These are phyloP conservation scores for Microctenopoma lineatum DNA, from an alignment of 2,797 vertebrate species.

Conservation along the genomic window DNA sequence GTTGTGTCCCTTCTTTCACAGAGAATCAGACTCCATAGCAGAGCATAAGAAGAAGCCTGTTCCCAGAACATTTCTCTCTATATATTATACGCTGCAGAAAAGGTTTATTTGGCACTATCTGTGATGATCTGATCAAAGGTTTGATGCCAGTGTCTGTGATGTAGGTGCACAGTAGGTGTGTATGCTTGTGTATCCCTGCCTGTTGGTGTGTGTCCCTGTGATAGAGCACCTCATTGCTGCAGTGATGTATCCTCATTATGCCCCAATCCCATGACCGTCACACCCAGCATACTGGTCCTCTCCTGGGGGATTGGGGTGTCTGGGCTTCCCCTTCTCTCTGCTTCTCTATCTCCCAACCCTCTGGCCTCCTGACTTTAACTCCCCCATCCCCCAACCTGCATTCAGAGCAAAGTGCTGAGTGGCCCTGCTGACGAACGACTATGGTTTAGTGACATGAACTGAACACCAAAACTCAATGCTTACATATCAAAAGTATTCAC, in stretches of 20 bases:
- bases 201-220: slow-evolving; percentile 51
- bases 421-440: slow-evolving; percentile 34
- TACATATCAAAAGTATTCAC: not conserved
- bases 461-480: slow-evolving; percentile 8
- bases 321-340: slow-evolving; percentile 65
- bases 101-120: slow-evolving; percentile 34
- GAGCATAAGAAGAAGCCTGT: slow-evolving; percentile 27
- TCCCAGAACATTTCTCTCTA: slow-evolving; percentile 59
- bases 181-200: slow-evolving; percentile 4
- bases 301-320: slow-evolving; percentile 60
- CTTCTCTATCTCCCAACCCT: slow-evolving; percentile 45
- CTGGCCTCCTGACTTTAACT: slow-evolving; percentile 35
- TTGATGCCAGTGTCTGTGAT: slow-evolving; percentile 22
- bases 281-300: slow-evolving; percentile 65
- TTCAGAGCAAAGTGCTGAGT: slow-evolving; percentile 59
- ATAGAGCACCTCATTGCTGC: slow-evolving; percentile 74
- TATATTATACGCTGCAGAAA: slow-evolving; percentile 28
- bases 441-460: slow-evolving; percentile 26
- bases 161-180: slow-evolving; percentile 17
- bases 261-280: slow-evolving; percentile 71
- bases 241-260: slow-evolving; percentile 84
- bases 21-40: slow-evolving; percentile 47
- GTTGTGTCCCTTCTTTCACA: slow-evolving; percentile 69
- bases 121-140: slow-evolving; percentile 30
- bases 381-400: slow-evolving; percentile 20